These are phyloP conservation scores for Atrichornis clamosus DNA, from an alignment of 2,113 vertebrate genomes.

Conservation along the genomic window DNA sequence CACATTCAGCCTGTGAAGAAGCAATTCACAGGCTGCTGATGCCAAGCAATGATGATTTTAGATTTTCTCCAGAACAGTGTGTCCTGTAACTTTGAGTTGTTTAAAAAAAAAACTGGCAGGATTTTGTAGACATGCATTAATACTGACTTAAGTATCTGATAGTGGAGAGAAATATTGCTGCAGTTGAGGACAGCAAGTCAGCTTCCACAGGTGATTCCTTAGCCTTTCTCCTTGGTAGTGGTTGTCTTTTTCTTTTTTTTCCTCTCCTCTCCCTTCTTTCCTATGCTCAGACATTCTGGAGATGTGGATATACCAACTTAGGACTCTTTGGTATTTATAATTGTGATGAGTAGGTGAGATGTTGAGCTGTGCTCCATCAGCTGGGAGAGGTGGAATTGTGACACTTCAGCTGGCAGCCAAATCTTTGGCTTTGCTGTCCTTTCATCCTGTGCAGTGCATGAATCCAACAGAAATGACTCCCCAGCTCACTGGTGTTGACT, in stretches of 20 bases:
- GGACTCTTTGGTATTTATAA: neutral
- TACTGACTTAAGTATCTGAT: neutral
- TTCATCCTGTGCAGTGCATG: neutral
- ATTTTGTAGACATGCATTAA: neutral
- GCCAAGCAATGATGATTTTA: constrained; percentile 31
- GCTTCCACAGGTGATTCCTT: neutral
- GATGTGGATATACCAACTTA: neutral
- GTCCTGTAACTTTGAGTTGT: constrained; percentile 15
- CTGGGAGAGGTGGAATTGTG: neutral
- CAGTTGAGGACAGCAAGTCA: neutral
- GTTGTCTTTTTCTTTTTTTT: neutral
- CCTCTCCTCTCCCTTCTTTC: neutral
- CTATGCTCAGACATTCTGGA: neutral
- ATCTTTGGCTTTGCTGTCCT: neutral
- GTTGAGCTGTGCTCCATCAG: neutral
- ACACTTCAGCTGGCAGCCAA: neutral
- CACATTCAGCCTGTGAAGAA: neutral
- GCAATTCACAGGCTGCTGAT: constrained; percentile 1
- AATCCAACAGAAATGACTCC: neutral
- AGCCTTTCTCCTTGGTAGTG: neutral
- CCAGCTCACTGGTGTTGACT: neutral
- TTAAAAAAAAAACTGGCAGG: neutral
- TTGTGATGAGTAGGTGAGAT: neutral
- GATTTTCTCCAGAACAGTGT: neutral
- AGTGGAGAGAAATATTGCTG: neutral